Percentiles rank a stretch among this genome's conserved stretches.
Conservation (phyloP, 2,113 vertebrate genomes). For the Oxyura jamaicensis region DNA sequence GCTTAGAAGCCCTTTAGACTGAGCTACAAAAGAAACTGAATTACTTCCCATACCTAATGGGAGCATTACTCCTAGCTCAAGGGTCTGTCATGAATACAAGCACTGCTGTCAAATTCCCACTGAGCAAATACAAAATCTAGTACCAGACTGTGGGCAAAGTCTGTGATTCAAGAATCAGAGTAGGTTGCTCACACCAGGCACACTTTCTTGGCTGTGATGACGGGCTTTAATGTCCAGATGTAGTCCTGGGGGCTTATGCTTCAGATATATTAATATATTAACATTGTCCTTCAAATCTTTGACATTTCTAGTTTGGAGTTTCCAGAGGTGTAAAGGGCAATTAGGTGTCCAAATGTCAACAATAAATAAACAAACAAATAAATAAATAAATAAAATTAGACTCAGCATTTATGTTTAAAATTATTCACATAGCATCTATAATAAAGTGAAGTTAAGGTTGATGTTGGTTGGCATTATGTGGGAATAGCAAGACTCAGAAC, state of each 20-base stretch:
- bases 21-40: conserved; percentile 18
- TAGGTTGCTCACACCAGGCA: neutral
- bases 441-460: neutral
- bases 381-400: neutral
- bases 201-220: neutral
- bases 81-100: neutral
- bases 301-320: neutral
- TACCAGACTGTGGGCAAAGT: neutral
- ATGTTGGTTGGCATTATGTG: neutral
- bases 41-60: conserved; percentile 25
- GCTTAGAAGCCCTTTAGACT: conserved; percentile 30
- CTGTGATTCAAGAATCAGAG: neutral
- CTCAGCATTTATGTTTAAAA: neutral
- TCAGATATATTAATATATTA: neutral
- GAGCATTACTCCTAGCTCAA: conserved; percentile 31
- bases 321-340: neutral
- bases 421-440: neutral
- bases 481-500: neutral
- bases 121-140: neutral
- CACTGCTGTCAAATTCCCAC: neutral
- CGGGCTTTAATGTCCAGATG: neutral
- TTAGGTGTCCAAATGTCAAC: neutral
- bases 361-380: neutral
- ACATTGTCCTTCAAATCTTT: neutral
- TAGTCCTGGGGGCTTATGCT: neutral